Evolutionary conservation across 2,113 vertebrate genomes (phyloP).

Genomic region (Rhabdornis inornatus): DNA sequence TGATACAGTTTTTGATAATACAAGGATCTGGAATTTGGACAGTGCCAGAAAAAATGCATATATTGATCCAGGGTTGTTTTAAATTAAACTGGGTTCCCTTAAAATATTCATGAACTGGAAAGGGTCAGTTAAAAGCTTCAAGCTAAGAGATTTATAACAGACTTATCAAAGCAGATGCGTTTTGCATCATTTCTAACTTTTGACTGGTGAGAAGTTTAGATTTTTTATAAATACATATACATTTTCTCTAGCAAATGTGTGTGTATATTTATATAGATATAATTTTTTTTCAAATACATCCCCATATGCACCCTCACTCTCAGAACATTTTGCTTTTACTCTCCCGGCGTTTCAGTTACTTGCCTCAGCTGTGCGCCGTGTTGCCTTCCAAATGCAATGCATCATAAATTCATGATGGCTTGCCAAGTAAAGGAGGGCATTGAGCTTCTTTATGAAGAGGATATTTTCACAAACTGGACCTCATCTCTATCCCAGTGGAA

Average conservation of each 20-base stretch:
- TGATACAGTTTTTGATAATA: slow-evolving; percentile 30
- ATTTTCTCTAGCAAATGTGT: slow-evolving; percentile 63
- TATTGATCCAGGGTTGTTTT: slow-evolving; percentile 60
- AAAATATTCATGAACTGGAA: slow-evolving; percentile 64
- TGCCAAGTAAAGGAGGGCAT: slow-evolving; percentile 72
- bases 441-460: slow-evolving; percentile 72
- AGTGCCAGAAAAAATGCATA: slow-evolving; percentile 49
- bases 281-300: slow-evolving; percentile 60
- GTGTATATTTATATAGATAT: slow-evolving; percentile 68
- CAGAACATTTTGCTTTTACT: slow-evolving; percentile 62
- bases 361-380: slow-evolving; percentile 70
- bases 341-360: slow-evolving; percentile 55
- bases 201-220: slow-evolving; percentile 57
- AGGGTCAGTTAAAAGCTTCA: slow-evolving; percentile 62
- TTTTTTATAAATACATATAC: slow-evolving; percentile 64
- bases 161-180: slow-evolving; percentile 58
- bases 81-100: slow-evolving; percentile 51
- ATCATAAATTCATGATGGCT: slow-evolving; percentile 70
- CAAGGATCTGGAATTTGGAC: slow-evolving; percentile 16
- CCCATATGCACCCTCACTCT: slow-evolving; percentile 66
- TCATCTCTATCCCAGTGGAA: slow-evolving; percentile 75
- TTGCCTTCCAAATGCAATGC: slow-evolving; percentile 71
- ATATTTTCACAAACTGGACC: slow-evolving; percentile 76
- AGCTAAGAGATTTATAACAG: slow-evolving; percentile 52
- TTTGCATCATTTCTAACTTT: slow-evolving; percentile 67